Conservation (phyloP, 2,888 invertebrate genomes). For the Lasioglossum leucozonium region DNA sequence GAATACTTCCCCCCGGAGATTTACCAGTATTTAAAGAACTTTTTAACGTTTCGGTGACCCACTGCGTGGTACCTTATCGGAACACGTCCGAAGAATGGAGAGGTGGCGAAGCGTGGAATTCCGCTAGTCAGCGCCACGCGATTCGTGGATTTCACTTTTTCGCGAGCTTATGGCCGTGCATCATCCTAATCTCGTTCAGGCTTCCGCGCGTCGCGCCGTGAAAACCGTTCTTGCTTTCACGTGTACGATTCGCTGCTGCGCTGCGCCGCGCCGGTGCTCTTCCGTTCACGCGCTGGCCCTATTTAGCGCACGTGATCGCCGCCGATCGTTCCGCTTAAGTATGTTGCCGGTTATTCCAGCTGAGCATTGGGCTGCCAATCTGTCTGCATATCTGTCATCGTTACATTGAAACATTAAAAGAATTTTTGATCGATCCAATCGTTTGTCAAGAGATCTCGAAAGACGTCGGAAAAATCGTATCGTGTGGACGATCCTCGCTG, state of each 20-base stretch:
- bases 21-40: background rate
- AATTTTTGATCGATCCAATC: too few relatives aligned
- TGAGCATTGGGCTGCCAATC: background rate
- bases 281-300: conserved; percentile 70
- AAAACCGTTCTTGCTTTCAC: conserved; percentile 72
- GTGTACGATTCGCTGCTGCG: conserved; percentile 65
- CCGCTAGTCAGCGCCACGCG: conserved; percentile 13
- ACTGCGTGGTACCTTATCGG: background rate
- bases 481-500: background rate
- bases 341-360: background rate
- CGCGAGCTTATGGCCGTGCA: conserved; percentile 22
- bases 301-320: conserved; percentile 69
- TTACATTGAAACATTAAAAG: too few relatives aligned
- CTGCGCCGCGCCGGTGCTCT: conserved; percentile 38
- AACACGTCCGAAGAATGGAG: background rate
- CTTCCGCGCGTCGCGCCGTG: conserved; percentile 51
- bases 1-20: background rate
- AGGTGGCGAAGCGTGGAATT: conserved; percentile 2
- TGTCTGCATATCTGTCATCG: too few relatives aligned
- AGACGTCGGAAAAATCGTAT: background rate
- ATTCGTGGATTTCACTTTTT: conserved; percentile 57
- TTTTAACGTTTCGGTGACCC: background rate
- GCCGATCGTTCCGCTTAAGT: conserved; percentile 3
- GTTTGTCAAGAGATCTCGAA: too few relatives aligned
- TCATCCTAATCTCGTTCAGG: conserved; percentile 49